Evolutionary conservation across 2,797 vertebrate species (phyloP), one percentile per base, ranked within the genome.

Genomic region (Streptopelia turtur): DNA sequence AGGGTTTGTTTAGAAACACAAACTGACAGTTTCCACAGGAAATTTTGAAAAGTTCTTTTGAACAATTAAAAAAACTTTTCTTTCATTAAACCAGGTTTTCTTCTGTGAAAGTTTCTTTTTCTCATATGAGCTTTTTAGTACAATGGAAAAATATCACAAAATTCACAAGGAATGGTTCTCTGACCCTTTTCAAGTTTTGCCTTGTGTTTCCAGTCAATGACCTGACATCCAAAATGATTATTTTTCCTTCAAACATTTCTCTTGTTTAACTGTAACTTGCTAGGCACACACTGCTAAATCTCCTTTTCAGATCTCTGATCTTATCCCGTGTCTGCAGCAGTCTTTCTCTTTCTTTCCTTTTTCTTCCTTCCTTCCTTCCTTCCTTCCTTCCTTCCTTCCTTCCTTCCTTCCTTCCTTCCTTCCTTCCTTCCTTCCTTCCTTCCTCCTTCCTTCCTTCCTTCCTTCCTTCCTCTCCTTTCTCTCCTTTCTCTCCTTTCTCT

Each of bases 251-350:
- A 76, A n/a, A 61, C 45, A 23, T 78, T 91, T 96, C 13, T 79
- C 25, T 83, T 88, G 41, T 86, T 94, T 79, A 85, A 69, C 49
- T 68, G 8, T 57, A 84, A 57, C 43, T 28, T 41, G 24, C 31
- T 65, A 80, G 66, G 82, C 52, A 80, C 27, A 69, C 33, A 83
- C 47, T 89, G 53, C 25, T 89, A 92, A 89, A 90, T 77, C 52
- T 93, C 53, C 7, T 94, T 64, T 79, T 78, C 68, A 50, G 82
- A 83, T 92, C 59, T 61, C 43, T 83, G 53, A 33, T 90, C 33
- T 83, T 93, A 80, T 60, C 50, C 5, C 23, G 33, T 61, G 22
- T 39, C 37, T 83, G 22, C 9, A 10, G 41, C 41, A 43, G 16
- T 43, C 16, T 43, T 41, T 41, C 41, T 14, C 39, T 15, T 39